phyloP scores from a whole-genome alignment of 2,888 invertebrate species.

The Marronus borbonicus region DNA sequence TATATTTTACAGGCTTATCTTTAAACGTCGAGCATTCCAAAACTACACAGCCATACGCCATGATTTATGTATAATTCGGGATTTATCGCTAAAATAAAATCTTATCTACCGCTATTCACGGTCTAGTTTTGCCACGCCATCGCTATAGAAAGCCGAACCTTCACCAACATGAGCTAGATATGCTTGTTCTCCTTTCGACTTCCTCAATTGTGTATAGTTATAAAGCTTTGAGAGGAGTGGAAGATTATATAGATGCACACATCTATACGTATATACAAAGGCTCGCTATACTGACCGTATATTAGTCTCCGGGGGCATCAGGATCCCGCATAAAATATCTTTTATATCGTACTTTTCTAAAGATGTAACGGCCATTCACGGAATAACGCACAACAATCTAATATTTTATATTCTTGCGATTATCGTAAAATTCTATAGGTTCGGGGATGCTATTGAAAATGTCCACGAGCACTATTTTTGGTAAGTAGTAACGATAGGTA shows the following conservation, averaged over 20 bases:
- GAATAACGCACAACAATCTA: too few relatives aligned
- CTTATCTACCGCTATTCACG: conserved; percentile 39
- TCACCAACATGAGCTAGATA: conserved; percentile 21
- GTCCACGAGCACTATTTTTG: too few relatives aligned
- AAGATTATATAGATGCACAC: conserved; percentile 12
- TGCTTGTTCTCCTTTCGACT: background rate
- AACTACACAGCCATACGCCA: conserved; percentile 1
- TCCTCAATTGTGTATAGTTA: conserved; percentile 6
- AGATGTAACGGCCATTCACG: too few relatives aligned
- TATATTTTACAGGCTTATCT: conserved; percentile 30
- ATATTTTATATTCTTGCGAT: too few relatives aligned
- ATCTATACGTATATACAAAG: background rate
- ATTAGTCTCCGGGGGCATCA: too few relatives aligned
- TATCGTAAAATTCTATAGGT: too few relatives aligned
- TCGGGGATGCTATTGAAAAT: too few relatives aligned
- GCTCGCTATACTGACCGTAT: background rate
- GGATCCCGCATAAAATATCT: too few relatives aligned
- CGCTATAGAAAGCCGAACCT: conserved; percentile 21
- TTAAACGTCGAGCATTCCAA: conserved; percentile 16
- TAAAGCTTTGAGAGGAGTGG: conserved; percentile 15
- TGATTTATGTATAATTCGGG: conserved; percentile 33
- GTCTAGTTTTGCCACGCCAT: conserved; percentile 20
- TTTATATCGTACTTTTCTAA: too few relatives aligned
- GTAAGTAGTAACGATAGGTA: too few relatives aligned
- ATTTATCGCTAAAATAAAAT: conserved; percentile 38